A percentile compares a stretch with the other conserved stretches of the same genome.
Conservation (phyloP, 2,888 invertebrate species). For the Coenonympha glycerion region DNA sequence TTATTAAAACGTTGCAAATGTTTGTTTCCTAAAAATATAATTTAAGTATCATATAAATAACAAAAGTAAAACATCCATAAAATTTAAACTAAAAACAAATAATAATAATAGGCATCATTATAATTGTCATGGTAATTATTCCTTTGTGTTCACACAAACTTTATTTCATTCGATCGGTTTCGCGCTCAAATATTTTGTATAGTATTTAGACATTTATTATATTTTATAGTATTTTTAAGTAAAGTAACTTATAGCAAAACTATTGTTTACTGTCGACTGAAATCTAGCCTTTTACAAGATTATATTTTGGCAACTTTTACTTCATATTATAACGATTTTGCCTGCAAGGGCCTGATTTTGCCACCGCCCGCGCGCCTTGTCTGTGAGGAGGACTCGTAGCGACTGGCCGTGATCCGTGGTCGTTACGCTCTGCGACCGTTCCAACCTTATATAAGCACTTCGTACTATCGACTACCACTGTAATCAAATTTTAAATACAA, state of each 20-base stretch:
- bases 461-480: conserved; percentile 38
- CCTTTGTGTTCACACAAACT: not conserved
- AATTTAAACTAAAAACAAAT: not conserved
- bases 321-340: conserved; percentile 9
- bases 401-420: conserved; percentile 51
- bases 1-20: no score
- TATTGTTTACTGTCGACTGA: not conserved
- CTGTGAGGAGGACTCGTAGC: conserved; percentile 47
- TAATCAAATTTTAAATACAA: conserved; percentile 37
- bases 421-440: conserved; percentile 28
- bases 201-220: no score
- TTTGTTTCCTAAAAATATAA: no score
- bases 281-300: not conserved
- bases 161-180: not conserved
- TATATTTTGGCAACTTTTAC: not conserved
- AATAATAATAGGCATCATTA: no score
- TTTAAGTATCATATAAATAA: no score
- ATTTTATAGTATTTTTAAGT: not conserved
- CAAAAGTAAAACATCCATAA: no score
- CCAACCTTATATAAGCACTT: conserved; percentile 37
- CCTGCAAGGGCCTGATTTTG: conserved; percentile 17
- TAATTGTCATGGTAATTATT: not conserved
- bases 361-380: conserved; percentile 42
- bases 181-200: not conserved
- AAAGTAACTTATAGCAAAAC: not conserved